These are phyloP conservation scores for Matsumyia berberina DNA, from an alignment of 2,888 invertebrate genomes.

Conservation along the genomic window DNA sequence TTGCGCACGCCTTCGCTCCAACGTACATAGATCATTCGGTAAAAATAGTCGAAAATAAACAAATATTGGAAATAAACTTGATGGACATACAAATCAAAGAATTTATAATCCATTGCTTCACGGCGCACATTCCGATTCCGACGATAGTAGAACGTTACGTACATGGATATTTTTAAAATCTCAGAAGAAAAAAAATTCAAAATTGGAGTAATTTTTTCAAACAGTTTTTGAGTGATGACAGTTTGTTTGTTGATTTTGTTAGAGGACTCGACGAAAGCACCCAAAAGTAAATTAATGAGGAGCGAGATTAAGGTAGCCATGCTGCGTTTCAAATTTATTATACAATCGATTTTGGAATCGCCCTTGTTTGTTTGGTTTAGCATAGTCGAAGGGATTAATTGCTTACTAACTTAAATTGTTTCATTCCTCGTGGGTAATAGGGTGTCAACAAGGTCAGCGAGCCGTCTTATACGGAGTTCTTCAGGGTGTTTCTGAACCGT, in stretches of 20 bases:
- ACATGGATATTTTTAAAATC: slow-evolving; percentile 48
- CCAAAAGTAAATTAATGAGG: slow-evolving; percentile 66
- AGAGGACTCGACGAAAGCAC: slow-evolving; percentile 61
- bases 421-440: no score
- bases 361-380: slow-evolving; percentile 66
- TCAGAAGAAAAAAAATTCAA: neutral
- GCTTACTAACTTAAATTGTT: no score
- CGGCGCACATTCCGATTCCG: slow-evolving; percentile 39
- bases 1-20: neutral
- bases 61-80: slow-evolving; percentile 71
- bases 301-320: slow-evolving; percentile 56
- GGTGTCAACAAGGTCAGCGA: no score
- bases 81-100: slow-evolving; percentile 69
- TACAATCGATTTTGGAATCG: slow-evolving; percentile 59
- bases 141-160: neutral
- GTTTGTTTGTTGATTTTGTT: slow-evolving; percentile 73
- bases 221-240: slow-evolving; percentile 73
- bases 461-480: no score
- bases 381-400: slow-evolving; percentile 57
- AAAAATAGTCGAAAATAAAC: slow-evolving; percentile 73
- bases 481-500: no score
- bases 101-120: slow-evolving; percentile 58
- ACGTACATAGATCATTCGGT: slow-evolving; percentile 55
- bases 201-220: slow-evolving; percentile 58
- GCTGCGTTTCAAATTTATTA: slow-evolving; percentile 50